Conservation (phyloP, 1,140 invertebrate genomes). For the Cepaea nemoralis region DNA sequence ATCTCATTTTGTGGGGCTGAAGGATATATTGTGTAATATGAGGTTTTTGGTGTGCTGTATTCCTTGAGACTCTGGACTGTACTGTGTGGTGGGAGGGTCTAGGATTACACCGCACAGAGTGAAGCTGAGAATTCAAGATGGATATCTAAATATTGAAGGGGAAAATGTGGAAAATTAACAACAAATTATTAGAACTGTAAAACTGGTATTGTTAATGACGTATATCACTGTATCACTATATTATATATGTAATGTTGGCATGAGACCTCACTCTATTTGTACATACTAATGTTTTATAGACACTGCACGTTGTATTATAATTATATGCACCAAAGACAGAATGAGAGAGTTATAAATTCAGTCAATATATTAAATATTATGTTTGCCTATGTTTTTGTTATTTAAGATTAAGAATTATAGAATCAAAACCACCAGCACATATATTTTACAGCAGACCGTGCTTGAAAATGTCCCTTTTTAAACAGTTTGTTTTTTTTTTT, state of each 20-base stretch:
- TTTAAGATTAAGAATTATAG: no score
- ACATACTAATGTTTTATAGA: not conserved
- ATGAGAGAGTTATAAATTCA: not conserved
- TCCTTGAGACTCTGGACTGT: not conserved
- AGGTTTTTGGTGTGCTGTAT: not conserved
- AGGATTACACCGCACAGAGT: not conserved
- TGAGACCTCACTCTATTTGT: not conserved
- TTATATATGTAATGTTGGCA: not conserved
- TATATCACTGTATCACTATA: not conserved
- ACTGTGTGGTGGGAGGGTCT: not conserved
- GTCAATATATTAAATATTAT: no score
- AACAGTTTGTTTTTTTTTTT: no score
- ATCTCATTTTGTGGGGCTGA: no score
- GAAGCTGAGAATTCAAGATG: no score
- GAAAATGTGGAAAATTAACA: no score
- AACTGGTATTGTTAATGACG: not conserved
- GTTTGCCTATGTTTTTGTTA: no score
- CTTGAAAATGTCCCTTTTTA: no score
- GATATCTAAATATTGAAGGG: no score
- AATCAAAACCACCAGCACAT: no score
- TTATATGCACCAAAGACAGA: not conserved
- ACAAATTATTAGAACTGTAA: not conserved
- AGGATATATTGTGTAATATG: no score
- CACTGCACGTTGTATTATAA: not conserved
- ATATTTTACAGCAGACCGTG: no score